phyloP scores from a whole-genome alignment of 2,888 invertebrate species.

The Plagodis pulveraria region DNA sequence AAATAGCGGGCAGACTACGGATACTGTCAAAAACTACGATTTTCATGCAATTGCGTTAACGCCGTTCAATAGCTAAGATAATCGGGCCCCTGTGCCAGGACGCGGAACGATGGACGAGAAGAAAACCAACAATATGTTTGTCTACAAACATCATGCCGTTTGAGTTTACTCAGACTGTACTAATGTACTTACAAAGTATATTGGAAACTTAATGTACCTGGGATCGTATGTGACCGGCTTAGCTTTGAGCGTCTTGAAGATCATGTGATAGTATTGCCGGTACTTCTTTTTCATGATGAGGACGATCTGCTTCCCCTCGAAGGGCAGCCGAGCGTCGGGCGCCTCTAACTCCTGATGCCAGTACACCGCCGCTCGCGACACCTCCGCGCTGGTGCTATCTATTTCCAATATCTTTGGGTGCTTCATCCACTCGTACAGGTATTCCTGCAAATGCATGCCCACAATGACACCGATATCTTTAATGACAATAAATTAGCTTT shows the following conservation, averaged over 20 bases:
- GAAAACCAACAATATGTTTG: no score
- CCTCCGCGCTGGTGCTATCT: constrained; percentile 74
- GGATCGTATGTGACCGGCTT: constrained; percentile 79
- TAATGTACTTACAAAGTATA: no score
- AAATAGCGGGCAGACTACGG: no score
- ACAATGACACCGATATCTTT: no score
- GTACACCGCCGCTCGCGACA: constrained; percentile 74
- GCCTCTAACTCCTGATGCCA: constrained; percentile 71
- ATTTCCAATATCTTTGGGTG: constrained; percentile 77
- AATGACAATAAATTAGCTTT: no score
- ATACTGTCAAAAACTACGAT: no score
- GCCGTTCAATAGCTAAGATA: no score
- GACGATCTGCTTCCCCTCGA: constrained; percentile 78
- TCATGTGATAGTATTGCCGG: constrained; percentile 79
- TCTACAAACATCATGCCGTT: no score
- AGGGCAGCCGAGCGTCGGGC: constrained; percentile 64
- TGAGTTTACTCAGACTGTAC: no score
- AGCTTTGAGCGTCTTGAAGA: constrained; percentile 76
- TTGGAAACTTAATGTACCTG: constrained; percentile 50
- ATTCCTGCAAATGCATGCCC: constrained; percentile 56
- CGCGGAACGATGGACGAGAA: no score
- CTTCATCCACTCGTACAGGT: constrained; percentile 78
- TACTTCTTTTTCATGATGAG: constrained; percentile 81
- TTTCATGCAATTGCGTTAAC: no score
- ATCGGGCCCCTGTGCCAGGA: no score